Evolutionary conservation across 35 echinoderm and acorn worm genomes (phyloP).

Genomic region (Stichopus chloronotus): DNA sequence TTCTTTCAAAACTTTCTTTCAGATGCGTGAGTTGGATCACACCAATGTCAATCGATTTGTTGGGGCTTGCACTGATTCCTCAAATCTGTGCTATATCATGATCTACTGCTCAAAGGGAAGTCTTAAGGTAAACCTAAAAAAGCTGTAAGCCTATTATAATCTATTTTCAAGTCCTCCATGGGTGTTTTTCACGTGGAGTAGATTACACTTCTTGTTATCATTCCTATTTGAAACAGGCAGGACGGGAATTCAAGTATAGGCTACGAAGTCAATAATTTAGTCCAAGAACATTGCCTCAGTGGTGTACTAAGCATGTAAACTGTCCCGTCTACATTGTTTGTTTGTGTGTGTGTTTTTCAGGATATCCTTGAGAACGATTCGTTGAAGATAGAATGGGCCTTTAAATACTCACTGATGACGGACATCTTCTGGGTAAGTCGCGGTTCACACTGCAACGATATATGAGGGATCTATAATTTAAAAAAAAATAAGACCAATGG

Average conservation of each 20-base stretch:
- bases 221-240: too few species aligned
- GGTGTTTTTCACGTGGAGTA: background rate
- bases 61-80: constrained; percentile 56
- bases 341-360: background rate
- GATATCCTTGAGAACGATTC: constrained; percentile 79
- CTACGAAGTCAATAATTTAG: too few species aligned
- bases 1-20: too few species aligned
- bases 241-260: too few species aligned
- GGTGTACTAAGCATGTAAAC: background rate
- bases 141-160: background rate
- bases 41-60: constrained; percentile 61
- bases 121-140: constrained; percentile 59
- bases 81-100: constrained; percentile 62
- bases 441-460: background rate
- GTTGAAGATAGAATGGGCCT: constrained; percentile 77
- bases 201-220: too few species aligned
- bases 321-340: background rate
- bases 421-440: constrained; percentile 70
- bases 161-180: background rate
- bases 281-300: too few species aligned
- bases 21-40: constrained; percentile 54
- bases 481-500: too few species aligned
- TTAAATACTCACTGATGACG: constrained; percentile 74
- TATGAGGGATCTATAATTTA: background rate
- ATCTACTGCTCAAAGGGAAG: constrained; percentile 69